Evolutionary conservation across 2,113 vertebrate species (phyloP), one percentile per base, ranked within the genome.

Genomic region (Ictalurus punctatus): DNA sequence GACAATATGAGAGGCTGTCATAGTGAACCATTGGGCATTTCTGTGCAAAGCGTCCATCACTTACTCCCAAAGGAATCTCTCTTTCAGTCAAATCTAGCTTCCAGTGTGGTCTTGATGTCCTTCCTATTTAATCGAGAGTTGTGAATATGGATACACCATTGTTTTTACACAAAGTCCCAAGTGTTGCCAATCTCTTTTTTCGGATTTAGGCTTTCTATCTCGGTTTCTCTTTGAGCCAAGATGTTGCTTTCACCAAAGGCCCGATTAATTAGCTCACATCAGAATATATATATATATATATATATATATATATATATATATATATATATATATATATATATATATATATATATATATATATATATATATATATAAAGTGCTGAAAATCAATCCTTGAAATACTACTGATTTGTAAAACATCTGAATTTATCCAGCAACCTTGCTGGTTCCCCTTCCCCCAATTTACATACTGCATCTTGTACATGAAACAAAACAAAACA

Each of bases 1-100:
- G 5, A 87, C 74, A n/a, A 30, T 5, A 21, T 12, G 59, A 78
- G 34, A 88, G 71, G 34, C 56, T 44, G n/a, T 88, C 86, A 44
- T 16, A 67, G 13, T 71, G 48, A 56, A 58, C 69, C 30, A 19
- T 16, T 13, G 13, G 54, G 48, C 30, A 12, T 85, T 71, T 56
- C 84, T 80, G 37, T 34, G 58, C 44, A 27, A 59, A 84, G 44
- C 27, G n/a, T 56, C 44, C 34, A 37, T 23, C 27, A 34, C 25
- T 27, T 3, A 37, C 79, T 79, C 16, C 61, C 73, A 59, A 58
- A 40, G 27, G 48, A 23, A 21, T 73, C 48, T 82, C 19, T 69
- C 86, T 30, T n/a, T 87, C 40, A 81, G 56, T 23, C 30, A 59
- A 54, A 59, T 40, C 44, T 16, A 58, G 63, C 61, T 40, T 69